Base-by-base conservation (phyloP, 2,113 vertebrate species). In the Fulmarus glacialis region DNA sequence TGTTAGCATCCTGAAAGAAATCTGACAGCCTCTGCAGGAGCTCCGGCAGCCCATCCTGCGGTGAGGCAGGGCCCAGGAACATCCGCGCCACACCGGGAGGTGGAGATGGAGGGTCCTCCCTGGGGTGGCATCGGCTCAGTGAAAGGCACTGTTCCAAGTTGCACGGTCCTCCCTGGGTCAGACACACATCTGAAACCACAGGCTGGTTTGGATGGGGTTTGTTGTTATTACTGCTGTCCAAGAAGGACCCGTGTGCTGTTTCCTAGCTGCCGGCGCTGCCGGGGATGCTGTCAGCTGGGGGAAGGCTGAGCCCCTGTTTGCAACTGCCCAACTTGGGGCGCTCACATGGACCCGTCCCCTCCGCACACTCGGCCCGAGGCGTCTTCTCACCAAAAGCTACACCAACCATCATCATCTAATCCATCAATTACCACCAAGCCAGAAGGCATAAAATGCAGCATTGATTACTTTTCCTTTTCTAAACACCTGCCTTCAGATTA, bases 311-410 rank as follows among this genome's bases (percentile, higher is more conserved):
- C 27, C 50, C 50, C 5, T 8, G 45, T 45, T 32, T 40, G 26
- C 42, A 30, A 13, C n/a, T 40, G 20, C 36, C 48, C 8, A 1
- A 11, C 34, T 24, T 6, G 0, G 21, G 79, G 27, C 15, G 19
- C 42, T 38, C 29, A 29, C 38, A 45, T 2, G 5, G n/a, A 40
- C 53, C 42, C n/a, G 27, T 38, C 23, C 50, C 29, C n/a, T 53
- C 29, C 11, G 2, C 34, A 13, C 52, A 3, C n/a, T n/a, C 7
- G 3, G 16, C 53, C 27, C 6, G 0, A 66, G 50, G 38, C 4
- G 2, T 36, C 47, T 36, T 72, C 38, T 20, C 8, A 2, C 55
- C 52, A 45, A 50, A 59, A 67, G 32, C 50, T 58, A 53, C 53
- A 14, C 36, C 30, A 50, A 27, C 30, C 8, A 0, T 23, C 40